Base-by-base conservation (phyloP, 2,888 invertebrate species). In the Adineta ricciae region DNA sequence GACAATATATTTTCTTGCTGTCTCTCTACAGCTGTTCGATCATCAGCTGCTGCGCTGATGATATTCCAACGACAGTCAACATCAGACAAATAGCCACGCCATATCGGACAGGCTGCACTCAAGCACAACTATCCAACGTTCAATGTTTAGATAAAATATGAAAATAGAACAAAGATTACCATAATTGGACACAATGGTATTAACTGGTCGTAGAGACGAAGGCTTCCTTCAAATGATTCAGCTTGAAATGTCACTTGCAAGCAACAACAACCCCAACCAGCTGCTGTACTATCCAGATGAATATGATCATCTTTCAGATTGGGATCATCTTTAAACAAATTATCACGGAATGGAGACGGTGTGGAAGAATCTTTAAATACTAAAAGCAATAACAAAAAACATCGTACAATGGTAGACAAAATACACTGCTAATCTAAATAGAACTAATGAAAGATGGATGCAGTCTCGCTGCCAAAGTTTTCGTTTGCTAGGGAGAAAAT, bases 191-290 rank as follows among this genome's bases (percentile, higher is more conserved):
- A 98, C 11, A 99, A 92, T 0, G 97, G 97, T 21, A 97, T 95
- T 54, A 99, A 92, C 90, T 99, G 98, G 91, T 99, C 99, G 89
- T 99, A 99, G 1, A 99, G 92, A 56, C 94, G 95, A 87, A 96
- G 93, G 5, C 98, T 98, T 92, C 99, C 99, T 82, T 93, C 93
- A 87, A 99, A 96, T 90, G 97, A 97, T 90, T 96, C 96, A 2
- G 98, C 97, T 91, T 87, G 87, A 83, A 87, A 87, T 84, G 96
- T 96, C 86, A 96, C 92, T 91, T 98, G 98, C 64, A 98, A 92
- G 89, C 97, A 98, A 89, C 96, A 96, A 90, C 97, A 97, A 50
- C 99, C 99, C 99, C 99, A 99, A 84, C 97, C 98, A 90, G 99
- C 99, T 46, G 97, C 98, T 98, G 98, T 98, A 2, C 96, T 96